phyloP scores from a whole-genome alignment of 2,113 vertebrate genomes.

The Anolis carolinensis region DNA sequence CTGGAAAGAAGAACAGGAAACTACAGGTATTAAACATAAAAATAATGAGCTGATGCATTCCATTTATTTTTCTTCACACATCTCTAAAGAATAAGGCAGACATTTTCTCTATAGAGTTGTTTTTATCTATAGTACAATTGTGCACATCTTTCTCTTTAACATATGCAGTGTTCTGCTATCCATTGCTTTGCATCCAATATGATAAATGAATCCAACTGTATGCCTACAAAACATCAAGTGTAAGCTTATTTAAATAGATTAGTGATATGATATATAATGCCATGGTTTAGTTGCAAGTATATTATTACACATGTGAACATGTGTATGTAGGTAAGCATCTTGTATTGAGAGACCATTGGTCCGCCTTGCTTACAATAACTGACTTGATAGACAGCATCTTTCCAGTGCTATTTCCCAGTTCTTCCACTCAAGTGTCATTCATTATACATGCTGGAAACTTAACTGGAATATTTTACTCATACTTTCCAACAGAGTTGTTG shows the following conservation, averaged over 20 bases:
- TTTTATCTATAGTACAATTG: background rate
- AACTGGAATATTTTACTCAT: background rate
- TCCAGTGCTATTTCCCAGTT: background rate
- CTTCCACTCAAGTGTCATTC: background rate
- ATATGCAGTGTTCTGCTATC: conserved; percentile 8
- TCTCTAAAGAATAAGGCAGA: background rate
- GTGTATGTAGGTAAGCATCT: background rate
- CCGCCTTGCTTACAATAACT: too few species aligned
- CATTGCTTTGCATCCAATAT: conserved; percentile 25
- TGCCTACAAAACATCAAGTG: background rate
- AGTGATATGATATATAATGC: background rate
- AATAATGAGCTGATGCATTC: conserved; percentile 28
- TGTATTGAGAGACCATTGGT: background rate
- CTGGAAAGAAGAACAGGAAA: background rate
- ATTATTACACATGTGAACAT: background rate
- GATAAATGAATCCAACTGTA: conserved; percentile 35
- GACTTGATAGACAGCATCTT: background rate
- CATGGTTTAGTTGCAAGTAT: background rate
- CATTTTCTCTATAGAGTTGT: background rate
- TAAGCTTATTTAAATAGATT: background rate
- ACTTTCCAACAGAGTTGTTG: too few species aligned
- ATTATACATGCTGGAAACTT: background rate
- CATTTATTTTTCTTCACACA: conserved; percentile 8
- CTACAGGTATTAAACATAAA: conserved; percentile 6
- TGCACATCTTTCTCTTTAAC: conserved; percentile 10